Percentiles rank a stretch among this genome's conserved stretches.
These are phyloP conservation scores for Anarrhichthys ocellatus DNA, from an alignment of 2,113 vertebrate species.

Conservation along the genomic window DNA sequence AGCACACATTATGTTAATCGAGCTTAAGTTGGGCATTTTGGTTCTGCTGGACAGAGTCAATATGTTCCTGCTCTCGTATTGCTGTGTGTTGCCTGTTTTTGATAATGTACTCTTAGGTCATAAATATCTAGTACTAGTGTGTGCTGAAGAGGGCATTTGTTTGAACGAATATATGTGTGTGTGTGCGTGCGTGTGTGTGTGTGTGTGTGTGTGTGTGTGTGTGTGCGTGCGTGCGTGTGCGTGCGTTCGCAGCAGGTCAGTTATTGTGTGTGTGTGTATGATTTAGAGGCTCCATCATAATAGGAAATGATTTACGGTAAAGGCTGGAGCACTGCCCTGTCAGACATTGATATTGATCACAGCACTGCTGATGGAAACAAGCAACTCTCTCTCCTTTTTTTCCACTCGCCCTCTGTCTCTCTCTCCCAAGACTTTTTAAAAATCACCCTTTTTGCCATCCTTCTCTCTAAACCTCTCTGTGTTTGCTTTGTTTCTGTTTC, in stretches of 20 bases:
- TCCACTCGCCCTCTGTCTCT: constrained; percentile 6
- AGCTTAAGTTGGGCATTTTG: background rate
- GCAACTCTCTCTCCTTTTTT: constrained; percentile 47
- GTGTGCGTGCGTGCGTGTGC: constrained; percentile 5
- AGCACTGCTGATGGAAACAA: constrained; percentile 69
- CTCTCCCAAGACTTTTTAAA: background rate
- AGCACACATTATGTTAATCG: constrained; percentile 11
- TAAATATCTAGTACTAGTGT: constrained; percentile 29
- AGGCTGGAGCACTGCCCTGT: constrained; percentile 66
- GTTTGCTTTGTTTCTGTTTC: constrained; percentile 24
- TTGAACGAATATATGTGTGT: constrained; percentile 12
- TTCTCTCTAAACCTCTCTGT: constrained; percentile 11
- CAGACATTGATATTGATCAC: constrained; percentile 79
- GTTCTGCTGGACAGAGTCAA: background rate
- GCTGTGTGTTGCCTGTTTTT: constrained; percentile 28
- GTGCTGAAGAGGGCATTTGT: constrained; percentile 13
- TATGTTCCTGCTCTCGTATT: background rate
- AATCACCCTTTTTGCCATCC: background rate
- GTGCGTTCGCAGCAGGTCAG: constrained; percentile 27
- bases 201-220: background rate
- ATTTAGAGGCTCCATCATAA: constrained; percentile 68
- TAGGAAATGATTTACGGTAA: constrained; percentile 72
- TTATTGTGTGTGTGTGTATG: constrained; percentile 46
- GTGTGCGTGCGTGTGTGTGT: constrained; percentile 1
- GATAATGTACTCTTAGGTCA: constrained; percentile 6